Base-by-base conservation (phyloP, 2,113 vertebrate genomes). In the Riparia riparia region DNA sequence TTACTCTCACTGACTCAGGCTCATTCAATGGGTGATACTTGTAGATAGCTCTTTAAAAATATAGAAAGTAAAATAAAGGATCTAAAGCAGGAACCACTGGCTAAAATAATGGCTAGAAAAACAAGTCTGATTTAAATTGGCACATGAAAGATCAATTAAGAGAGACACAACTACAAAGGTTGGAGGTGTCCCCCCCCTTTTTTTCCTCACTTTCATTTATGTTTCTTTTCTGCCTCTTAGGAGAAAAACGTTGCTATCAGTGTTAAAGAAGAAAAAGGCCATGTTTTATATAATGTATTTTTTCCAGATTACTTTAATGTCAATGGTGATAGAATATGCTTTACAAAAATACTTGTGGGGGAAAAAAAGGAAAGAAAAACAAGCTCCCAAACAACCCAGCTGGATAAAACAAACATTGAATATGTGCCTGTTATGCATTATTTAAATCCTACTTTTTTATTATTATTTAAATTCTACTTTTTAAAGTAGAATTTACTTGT, bases 61-160 rank as follows among this genome's bases (percentile, higher is more conserved):
- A 83, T 3, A 87, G 78, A 72, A 96, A 73, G 56, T 78, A 66
- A 95, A 96, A 86, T 22, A 93, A 96, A 93, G 81, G 5, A 92
- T 95, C 60, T 95, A 69, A 95, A 97, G 96, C 32, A 19, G 56
- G 91, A 79, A 69, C 74, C 32, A 13, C 19, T 42, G 68, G 82
- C 41, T 96, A 89, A 95, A 94, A 91, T 92, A 97, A 97, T 84
- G 89, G 95, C 79, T 72, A 34, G 85, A 29, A 95, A 93, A 93
- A 82, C 83, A 84, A 8, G 60, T 64, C 71, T 61, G 88, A 79
- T 97, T 96, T 92, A 94, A 95, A 95, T 45, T 64, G 69, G 64
- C 66, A 78, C 86, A 91, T 88, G 96, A 95, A 96, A 93, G 85
- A 94, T 86, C 97, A 96, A 91, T 97, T 97, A 95, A 92, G 82